phyloP scores from a whole-genome alignment of 2,113 vertebrate genomes.

The Hystrix cristata region DNA sequence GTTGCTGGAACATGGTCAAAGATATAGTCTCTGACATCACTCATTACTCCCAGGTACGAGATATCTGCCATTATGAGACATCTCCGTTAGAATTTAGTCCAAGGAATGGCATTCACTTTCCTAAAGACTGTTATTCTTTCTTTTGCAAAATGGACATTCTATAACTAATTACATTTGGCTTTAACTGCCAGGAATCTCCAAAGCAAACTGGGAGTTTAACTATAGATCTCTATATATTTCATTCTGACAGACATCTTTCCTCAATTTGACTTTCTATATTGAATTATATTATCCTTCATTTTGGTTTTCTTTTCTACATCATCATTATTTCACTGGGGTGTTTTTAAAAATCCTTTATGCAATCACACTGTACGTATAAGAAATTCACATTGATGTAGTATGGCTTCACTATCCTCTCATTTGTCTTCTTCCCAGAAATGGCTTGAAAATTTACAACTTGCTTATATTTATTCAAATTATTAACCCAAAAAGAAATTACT shows the following conservation, averaged over 20 bases:
- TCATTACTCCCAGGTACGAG: not conserved
- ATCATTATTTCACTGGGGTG: not conserved
- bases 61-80: not conserved
- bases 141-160: slow-evolving; percentile 37
- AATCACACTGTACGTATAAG: not conserved
- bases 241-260: not conserved
- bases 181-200: not conserved
- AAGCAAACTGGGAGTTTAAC: slow-evolving; percentile 3
- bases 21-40: not conserved
- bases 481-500: not conserved
- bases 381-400: not conserved
- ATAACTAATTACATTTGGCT: slow-evolving; percentile 48
- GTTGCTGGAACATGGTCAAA: not conserved
- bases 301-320: not conserved
- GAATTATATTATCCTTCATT: not conserved
- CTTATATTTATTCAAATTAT: not conserved
- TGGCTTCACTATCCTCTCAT: not conserved
- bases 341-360: not conserved
- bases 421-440: not conserved
- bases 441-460: not conserved
- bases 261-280: not conserved
- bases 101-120: not conserved
- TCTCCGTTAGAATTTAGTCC: not conserved
- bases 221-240: not conserved
- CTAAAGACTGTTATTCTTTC: not conserved